Conservation (phyloP, 1,140 invertebrate species). For the Zaprionus capensis region DNA sequence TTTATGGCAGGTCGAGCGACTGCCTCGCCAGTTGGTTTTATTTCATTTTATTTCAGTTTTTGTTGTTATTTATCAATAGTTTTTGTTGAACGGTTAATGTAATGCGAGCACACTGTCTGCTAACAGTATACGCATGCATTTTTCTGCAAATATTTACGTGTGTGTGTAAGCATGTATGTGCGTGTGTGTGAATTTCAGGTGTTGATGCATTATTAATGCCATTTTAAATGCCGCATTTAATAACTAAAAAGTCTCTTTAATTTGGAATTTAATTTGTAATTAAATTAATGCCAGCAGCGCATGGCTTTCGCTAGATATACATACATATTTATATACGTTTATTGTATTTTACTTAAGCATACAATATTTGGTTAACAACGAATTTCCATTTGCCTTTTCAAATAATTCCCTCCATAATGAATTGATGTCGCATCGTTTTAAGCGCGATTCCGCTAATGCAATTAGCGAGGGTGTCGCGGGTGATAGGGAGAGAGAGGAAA, state of each 20-base stretch:
- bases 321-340: neutral
- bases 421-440: constrained; percentile 62
- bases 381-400: constrained; percentile 63
- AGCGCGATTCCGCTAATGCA: constrained; percentile 55
- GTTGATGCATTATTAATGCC: constrained; percentile 78
- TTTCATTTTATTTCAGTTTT: constrained; percentile 1
- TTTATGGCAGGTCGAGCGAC: constrained; percentile 5
- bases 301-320: constrained; percentile 45
- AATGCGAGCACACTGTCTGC: constrained; percentile 27
- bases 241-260: constrained; percentile 71
- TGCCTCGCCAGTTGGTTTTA: neutral
- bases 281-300: constrained; percentile 64
- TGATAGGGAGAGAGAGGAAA: neutral
- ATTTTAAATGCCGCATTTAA: constrained; percentile 72
- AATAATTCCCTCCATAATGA: constrained; percentile 56
- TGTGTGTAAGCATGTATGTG: neutral
- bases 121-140: neutral
- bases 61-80: constrained; percentile 62
- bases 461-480: constrained; percentile 49
- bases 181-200: constrained; percentile 61
- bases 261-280: constrained; percentile 79
- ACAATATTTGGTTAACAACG: constrained; percentile 2
- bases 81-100: constrained; percentile 63
- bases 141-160: neutral
- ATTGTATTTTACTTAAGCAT: constrained; percentile 77